Base-by-base conservation (phyloP, 2,888 invertebrate genomes). In the Epinotia ramella region DNA sequence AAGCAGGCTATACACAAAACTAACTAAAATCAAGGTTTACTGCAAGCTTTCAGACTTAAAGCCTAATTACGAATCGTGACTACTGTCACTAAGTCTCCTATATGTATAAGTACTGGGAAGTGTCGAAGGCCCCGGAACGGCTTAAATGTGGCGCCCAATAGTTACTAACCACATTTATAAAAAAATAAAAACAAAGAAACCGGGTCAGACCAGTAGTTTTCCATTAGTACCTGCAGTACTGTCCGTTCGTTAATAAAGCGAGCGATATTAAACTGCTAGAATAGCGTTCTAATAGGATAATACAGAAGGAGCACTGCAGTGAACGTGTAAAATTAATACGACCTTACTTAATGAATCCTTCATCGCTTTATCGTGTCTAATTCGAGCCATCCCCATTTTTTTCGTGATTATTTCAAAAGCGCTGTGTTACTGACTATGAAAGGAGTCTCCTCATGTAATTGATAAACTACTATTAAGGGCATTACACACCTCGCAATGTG, bases 181-280 rank as follows among this genome's bases (percentile, higher is more conserved):
- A 87, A 88, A 87, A 84, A 83, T 84, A 84, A 81, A 87, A 83
- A 88, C 87, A 88, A 88, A 88, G 89, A 88, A 91, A 88, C 88
- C 84, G 88, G 90, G 91, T 88, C 91, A 87, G 79, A 77, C 79
- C 84, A 80, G 87, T 87, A 85, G 86, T 89, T 87, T 87, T 88
- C 89, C 89, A 89, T 85, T 87, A 82, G 81, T 84, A 81, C 78
- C 80, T 84, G 82, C 83, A 84, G 73, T 85, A 81, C 53, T 77
- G 71, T 70, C 13, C 80, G 69, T 80, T 79, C 86, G 70, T 80
- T 81, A 68, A 78, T 80, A 64, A 33, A 64, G 2, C 44, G 75
- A 85, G 87, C 82, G 65, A 66, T 73, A 53, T 40, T 53, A 53
- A 53, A 13, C 16, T 7, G 16, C 53, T 53, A 53, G n/a, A 53